phyloP scores from a whole-genome alignment of 2,797 vertebrate genomes.

The Huso huso region DNA sequence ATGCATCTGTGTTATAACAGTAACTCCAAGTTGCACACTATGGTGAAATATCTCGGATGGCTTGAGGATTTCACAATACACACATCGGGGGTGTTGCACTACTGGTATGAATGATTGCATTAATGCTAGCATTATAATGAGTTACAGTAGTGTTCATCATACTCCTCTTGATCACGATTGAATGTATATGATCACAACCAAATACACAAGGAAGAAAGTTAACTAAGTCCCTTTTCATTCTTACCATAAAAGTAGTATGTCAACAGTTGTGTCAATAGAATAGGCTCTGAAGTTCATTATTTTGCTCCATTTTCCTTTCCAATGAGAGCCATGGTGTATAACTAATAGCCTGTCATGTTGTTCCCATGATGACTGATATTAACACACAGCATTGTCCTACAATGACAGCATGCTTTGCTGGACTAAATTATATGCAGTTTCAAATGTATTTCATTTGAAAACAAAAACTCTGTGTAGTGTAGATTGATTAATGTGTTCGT shows the following conservation, averaged over 20 bases:
- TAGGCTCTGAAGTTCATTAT: background rate
- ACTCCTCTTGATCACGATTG: too few species aligned
- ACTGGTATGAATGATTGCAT: too few species aligned
- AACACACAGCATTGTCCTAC: background rate
- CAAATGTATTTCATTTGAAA: background rate
- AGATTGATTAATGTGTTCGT: too few species aligned
- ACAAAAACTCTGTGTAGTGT: too few species aligned
- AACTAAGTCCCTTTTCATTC: background rate
- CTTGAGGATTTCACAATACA: too few species aligned
- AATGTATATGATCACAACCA: too few species aligned
- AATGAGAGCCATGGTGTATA: background rate
- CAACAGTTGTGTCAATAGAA: background rate
- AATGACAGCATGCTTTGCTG: background rate
- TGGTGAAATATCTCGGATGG: too few species aligned
- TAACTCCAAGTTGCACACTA: too few species aligned
- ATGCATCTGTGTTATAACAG: too few species aligned
- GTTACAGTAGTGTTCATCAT: too few species aligned
- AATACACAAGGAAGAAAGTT: background rate
- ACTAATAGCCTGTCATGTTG: background rate
- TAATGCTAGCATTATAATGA: too few species aligned
- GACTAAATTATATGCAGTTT: background rate
- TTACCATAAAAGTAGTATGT: background rate
- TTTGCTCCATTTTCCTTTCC: background rate
- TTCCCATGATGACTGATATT: background rate
- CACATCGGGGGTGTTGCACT: too few species aligned